A percentile compares a stretch with the other conserved stretches of the same genome.
Conservation (phyloP, 2,113 vertebrate species). For the Prionailurus bengalensis region DNA sequence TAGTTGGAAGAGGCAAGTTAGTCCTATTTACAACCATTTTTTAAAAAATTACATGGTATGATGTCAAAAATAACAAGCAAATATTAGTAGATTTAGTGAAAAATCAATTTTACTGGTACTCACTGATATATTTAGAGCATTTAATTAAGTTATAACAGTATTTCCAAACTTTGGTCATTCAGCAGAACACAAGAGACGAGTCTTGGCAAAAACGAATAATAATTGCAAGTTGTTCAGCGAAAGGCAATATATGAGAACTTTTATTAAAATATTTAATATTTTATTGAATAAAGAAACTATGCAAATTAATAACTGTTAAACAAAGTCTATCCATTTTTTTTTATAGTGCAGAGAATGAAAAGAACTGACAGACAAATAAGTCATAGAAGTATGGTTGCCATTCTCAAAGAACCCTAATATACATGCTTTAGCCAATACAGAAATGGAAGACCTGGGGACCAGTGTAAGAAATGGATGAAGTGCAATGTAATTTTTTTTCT, state of each 20-base stretch:
- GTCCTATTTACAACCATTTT: slow-evolving; percentile 14
- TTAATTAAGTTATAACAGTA: slow-evolving; percentile 33
- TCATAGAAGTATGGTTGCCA: not conserved
- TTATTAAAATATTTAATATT: slow-evolving; percentile 45
- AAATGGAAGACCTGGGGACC: not conserved
- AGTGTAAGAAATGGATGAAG: not conserved
- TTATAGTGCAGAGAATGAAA: not conserved
- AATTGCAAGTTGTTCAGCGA: not conserved
- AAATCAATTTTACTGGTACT: not conserved
- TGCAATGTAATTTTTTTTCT: slow-evolving; percentile 26
- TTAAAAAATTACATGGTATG: slow-evolving; percentile 26
- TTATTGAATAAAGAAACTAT: slow-evolving; percentile 14
- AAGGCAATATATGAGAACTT: slow-evolving; percentile 29
- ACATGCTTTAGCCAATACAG: not conserved
- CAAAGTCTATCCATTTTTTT: slow-evolving; percentile 12
- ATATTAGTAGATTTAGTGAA: slow-evolving; percentile 13
- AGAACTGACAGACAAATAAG: not conserved
- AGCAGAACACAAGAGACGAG: not conserved
- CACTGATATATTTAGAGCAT: not conserved
- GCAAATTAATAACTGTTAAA: slow-evolving; percentile 44
- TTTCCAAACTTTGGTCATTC: slow-evolving; percentile 23
- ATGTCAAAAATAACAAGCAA: slow-evolving; percentile 54
- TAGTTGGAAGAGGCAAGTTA: slow-evolving; percentile 12
- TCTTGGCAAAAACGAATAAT: slow-evolving; percentile 26
- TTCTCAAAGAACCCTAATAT: slow-evolving; percentile 34